A percentile compares a stretch with the other conserved stretches of the same genome.
Conservation (phyloP, 2,113 vertebrate genomes). For the Lepisosteus oculatus region DNA sequence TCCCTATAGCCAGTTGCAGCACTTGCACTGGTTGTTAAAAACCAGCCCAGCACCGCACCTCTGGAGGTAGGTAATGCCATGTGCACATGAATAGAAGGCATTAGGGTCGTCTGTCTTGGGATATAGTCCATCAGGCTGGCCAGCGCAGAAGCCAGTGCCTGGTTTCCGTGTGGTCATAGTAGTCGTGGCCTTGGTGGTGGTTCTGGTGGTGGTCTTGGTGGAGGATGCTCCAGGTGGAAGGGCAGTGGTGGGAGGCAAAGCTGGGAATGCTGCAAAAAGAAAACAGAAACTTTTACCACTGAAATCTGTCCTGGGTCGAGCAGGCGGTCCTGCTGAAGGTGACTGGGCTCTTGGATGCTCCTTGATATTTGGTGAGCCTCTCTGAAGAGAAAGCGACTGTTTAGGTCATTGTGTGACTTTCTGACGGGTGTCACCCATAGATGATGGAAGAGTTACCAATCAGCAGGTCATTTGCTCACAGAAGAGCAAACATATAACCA, state of each 20-base stretch:
- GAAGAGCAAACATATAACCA: neutral
- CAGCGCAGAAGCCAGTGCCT: constrained; percentile 59
- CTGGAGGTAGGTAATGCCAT: constrained; percentile 36
- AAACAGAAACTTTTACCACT: neutral
- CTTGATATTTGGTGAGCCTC: neutral
- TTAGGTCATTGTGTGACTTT: neutral
- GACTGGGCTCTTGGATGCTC: too few relatives aligned
- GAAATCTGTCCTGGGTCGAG: too few relatives aligned
- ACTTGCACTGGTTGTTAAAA: constrained; percentile 53
- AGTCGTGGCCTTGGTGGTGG: constrained; percentile 30
- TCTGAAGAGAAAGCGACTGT: neutral
- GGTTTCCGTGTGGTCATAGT: constrained; percentile 47
- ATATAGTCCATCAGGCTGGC: constrained; percentile 61
- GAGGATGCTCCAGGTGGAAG: constrained; percentile 25
- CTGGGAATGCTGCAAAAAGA: constrained; percentile 32
- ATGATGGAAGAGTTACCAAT: neutral
- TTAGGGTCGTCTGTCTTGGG: constrained; percentile 36
- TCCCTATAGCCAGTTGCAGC: constrained; percentile 57
- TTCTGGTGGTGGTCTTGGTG: neutral
- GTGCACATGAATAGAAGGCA: constrained; percentile 54
- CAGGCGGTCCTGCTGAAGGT: too few relatives aligned
- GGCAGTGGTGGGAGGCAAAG: constrained; percentile 44
- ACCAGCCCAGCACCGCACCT: constrained; percentile 42
- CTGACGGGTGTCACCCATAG: neutral
- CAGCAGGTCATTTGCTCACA: neutral